These are phyloP conservation scores for Myanophis thanlyinensis DNA, from an alignment of 2,113 vertebrate genomes.

Conservation along the genomic window DNA sequence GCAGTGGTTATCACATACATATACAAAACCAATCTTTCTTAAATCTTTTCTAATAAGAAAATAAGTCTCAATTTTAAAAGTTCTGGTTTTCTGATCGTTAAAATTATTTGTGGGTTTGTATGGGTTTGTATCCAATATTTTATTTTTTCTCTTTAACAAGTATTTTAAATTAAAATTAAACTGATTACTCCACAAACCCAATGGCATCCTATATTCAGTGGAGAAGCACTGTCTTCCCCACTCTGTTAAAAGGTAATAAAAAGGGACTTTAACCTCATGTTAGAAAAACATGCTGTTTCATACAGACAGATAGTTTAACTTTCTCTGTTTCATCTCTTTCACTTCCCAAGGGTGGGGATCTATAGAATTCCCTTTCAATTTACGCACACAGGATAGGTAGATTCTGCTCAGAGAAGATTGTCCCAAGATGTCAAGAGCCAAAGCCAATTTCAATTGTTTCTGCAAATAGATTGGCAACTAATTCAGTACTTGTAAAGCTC, in stretches of 20 bases:
- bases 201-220: not conserved
- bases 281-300: not conserved
- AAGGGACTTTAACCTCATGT: not conserved
- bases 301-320: not conserved
- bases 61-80: not conserved
- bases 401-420: not conserved
- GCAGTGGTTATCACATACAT: not conserved
- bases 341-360: not conserved
- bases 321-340: not conserved
- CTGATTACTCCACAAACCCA: not conserved
- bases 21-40: not conserved
- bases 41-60: not conserved
- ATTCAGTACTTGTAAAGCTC: not conserved
- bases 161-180: not conserved
- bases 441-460: not conserved
- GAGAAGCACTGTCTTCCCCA: not conserved
- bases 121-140: not conserved
- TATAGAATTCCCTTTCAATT: not conserved
- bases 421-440: not conserved
- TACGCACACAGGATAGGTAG: not conserved
- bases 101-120: not conserved
- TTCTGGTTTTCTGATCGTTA: not conserved
- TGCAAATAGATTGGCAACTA: not conserved
- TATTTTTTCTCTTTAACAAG: not conserved
- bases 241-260: not conserved